phyloP scores from a whole-genome alignment of 2,113 vertebrate genomes.

The Alethe diademata region DNA sequence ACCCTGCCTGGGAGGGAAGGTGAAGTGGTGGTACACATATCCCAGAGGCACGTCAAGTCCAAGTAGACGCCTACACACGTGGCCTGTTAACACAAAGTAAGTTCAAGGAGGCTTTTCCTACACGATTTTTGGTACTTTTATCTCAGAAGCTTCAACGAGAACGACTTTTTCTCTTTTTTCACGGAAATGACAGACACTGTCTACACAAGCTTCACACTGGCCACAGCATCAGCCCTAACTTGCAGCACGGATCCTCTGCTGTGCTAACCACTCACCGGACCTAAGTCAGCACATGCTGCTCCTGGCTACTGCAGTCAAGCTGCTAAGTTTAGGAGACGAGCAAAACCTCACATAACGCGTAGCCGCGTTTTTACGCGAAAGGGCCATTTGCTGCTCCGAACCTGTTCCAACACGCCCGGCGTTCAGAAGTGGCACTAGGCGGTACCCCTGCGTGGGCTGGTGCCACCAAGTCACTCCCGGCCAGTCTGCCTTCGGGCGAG shows the following conservation, averaged over 20 bases:
- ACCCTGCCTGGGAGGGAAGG: neutral
- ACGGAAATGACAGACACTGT: neutral
- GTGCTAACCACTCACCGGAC: accelerated
- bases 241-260: neutral
- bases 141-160: neutral
- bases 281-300: neutral
- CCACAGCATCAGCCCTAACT: neutral
- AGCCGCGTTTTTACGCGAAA: neutral
- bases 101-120: neutral
- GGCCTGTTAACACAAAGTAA: neutral
- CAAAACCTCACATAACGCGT: accelerated
- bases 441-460: accelerated
- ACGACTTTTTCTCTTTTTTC: neutral
- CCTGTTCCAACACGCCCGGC: too few species aligned
- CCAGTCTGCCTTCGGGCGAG: accelerated
- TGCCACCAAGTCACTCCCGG: too few species aligned
- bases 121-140: neutral
- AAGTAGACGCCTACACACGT: neutral
- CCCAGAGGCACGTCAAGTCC: accelerated
- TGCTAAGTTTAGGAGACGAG: accelerated
- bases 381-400: neutral
- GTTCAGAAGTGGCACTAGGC: accelerated
- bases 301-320: neutral
- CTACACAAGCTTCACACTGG: accelerated
- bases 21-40: neutral